A percentile compares a stretch with the other conserved stretches of the same genome.
phyloP scores from a whole-genome alignment of 2,797 vertebrate species.

The Cichlasoma orientale region DNA sequence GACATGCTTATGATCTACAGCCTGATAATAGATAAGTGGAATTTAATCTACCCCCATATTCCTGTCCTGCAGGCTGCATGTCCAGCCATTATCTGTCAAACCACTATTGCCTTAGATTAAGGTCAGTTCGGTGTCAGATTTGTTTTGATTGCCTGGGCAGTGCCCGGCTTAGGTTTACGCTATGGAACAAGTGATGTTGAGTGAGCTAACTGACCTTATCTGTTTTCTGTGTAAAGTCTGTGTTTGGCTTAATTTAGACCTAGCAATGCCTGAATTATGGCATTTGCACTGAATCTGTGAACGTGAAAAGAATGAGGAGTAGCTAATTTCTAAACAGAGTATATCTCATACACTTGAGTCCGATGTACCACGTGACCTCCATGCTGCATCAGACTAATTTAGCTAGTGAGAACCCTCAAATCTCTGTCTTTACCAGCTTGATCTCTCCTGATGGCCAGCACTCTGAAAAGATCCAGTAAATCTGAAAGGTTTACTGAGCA shows the following conservation, averaged over 20 bases:
- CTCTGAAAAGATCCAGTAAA: neutral
- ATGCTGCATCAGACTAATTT: neutral
- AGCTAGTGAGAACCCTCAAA: neutral
- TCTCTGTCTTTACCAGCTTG: neutral
- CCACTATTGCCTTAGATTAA: neutral
- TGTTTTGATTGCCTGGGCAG: conserved; percentile 7
- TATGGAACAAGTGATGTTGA: conserved; percentile 1
- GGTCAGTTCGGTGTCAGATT: neutral
- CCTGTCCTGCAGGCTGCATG: conserved; percentile 2
- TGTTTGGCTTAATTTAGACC: neutral
- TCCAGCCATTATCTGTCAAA: neutral
- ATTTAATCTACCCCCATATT: conserved; percentile 46
- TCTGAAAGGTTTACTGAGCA: neutral
- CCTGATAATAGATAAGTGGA: conserved; percentile 33
- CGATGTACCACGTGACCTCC: neutral
- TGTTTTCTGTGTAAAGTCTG: neutral
- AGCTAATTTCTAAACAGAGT: neutral
- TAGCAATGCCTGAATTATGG: neutral
- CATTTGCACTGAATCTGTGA: neutral
- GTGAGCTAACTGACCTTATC: neutral
- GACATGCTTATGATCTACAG: conserved; percentile 16
- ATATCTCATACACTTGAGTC: neutral
- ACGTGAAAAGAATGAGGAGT: neutral
- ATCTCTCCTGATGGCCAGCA: neutral
- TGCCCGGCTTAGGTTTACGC: neutral